Base-by-base conservation (phyloP, 2,113 vertebrate species). In the Ciconia stormi region DNA sequence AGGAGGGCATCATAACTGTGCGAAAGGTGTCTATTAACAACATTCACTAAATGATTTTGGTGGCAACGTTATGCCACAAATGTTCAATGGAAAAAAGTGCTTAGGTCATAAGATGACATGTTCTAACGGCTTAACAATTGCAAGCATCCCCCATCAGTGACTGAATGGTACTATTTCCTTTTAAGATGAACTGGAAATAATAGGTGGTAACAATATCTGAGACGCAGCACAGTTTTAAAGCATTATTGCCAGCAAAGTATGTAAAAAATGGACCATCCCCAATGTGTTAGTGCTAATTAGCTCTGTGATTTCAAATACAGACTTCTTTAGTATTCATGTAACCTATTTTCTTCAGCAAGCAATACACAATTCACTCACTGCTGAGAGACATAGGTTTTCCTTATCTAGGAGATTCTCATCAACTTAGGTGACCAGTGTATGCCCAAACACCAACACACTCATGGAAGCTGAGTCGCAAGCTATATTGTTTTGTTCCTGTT, bases 1-100 rank as follows among this genome's bases (percentile, higher is more conserved):
- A 99, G 83, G 98, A 99, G 93, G 98, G 98, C 90, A 93, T 98
- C 95, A 98, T 99, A 89, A 98, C 95, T 40, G 97, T 99, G 87
- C 96, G 97, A 97, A 99, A 99, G 98, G 98, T 99, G 36, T 56
- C 22, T 77, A 5, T 87, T 63, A 23, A 11, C 38, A 32, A 65
- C n/a, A 73, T 80, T 58, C 20, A 62, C 8, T 61, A 67, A 38
- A 27, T 50, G 0, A 3, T 72, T 80, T 88, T 74, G 3, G 11
- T 67, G 17, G 72, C 34, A 26, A 14, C 36, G 9, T 66, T 66
- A 42, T 16, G 44, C 25, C n/a, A 84, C 7, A 36, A 46, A 56
- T 6, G 7, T 66, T 80, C 8, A 7, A 21, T 69, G 59, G 17
- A 55, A 78, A 53, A 72, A 72, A 71, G 11, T 16, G 36, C 22